Conservation (phyloP, 2,888 invertebrate species). For the Eilema griseolum region DNA sequence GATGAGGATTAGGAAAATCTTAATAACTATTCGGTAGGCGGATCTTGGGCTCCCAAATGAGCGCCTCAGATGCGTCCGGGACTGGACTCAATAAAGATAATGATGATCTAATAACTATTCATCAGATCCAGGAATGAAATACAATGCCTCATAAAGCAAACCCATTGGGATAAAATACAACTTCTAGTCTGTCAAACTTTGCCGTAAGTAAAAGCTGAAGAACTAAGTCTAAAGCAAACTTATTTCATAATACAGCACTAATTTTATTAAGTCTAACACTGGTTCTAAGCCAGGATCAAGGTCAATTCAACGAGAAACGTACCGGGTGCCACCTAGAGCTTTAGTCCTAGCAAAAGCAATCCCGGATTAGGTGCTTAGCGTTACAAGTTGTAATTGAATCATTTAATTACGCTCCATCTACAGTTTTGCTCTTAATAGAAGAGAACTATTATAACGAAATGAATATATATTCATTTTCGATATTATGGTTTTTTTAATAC, state of each 20-base stretch:
- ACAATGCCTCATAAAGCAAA: neutral
- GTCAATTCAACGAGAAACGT: neutral
- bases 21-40: no score
- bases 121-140: no score
- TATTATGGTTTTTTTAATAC: neutral
- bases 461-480: neutral
- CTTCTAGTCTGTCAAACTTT: neutral
- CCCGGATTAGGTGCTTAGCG: neutral
- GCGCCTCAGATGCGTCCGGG: no score
- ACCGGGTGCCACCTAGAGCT: neutral
- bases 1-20: no score
- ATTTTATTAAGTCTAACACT: conserved; percentile 5
- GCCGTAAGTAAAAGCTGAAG: neutral
- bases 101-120: no score
- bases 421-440: neutral
- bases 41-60: no score
- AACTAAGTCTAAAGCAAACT: neutral
- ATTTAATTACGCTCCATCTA: neutral
- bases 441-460: neutral
- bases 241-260: neutral
- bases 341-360: neutral
- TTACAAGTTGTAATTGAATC: neutral
- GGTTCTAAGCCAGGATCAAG: neutral
- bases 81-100: no score
- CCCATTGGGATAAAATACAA: neutral